Percentiles rank a stretch among this genome's conserved stretches.
Evolutionary conservation across 2,888 invertebrate genomes (phyloP).

Genomic region (Parapristionchus giblindavisi): DNA sequence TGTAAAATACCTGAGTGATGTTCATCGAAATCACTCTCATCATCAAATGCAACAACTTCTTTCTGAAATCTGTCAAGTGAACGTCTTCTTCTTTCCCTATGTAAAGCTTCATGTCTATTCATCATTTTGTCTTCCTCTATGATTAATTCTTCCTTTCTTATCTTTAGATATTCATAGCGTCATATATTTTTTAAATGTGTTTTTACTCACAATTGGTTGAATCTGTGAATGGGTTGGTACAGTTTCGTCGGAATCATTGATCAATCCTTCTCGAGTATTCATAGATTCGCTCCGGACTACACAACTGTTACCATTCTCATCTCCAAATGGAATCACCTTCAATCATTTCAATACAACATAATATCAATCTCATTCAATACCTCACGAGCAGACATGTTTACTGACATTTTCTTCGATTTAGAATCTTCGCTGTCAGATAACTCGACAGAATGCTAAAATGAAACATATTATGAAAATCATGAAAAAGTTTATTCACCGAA

Average conservation of each 20-base stretch:
- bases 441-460: no score
- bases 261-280: no score
- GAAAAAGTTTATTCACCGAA: no score
- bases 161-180: no score
- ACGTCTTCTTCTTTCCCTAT: slow-evolving; percentile 20
- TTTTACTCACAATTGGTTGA: no score
- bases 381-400: not conserved
- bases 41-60: slow-evolving; percentile 1
- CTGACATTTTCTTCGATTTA: not conserved
- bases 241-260: no score
- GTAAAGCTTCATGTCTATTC: no score
- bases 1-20: not conserved
- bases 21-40: slow-evolving; percentile 23
- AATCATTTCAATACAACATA: not conserved
- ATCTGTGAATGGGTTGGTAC: no score
- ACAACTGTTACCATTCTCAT: slow-evolving; percentile 24
- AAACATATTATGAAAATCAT: no score
- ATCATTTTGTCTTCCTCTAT: no score
- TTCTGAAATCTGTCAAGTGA: slow-evolving; percentile 23
- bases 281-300: not conserved
- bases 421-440: not conserved
- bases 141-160: no score
- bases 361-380: not conserved
- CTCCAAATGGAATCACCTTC: slow-evolving; percentile 16
- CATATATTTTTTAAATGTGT: no score